A percentile compares a stretch with the other conserved stretches of the same genome.
Conservation (phyloP, 2,113 vertebrate species). For the Myrmecobius fasciatus region DNA sequence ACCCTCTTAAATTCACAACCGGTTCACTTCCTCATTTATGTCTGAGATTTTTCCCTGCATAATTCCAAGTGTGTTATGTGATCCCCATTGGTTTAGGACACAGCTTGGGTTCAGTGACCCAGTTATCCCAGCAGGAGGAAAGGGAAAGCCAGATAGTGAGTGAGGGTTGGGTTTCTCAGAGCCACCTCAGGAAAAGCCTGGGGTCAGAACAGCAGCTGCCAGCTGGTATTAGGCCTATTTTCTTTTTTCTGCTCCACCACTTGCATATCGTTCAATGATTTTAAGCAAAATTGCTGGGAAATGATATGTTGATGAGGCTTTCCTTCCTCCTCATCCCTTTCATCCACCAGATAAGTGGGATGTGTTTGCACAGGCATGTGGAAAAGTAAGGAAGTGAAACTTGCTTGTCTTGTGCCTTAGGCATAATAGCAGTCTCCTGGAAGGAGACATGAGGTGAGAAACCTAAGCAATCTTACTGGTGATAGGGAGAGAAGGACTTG, state of each 20-base stretch:
- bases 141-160: background rate
- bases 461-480: background rate
- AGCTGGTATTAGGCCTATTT: background rate
- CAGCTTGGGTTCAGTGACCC: background rate
- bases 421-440: background rate
- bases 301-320: background rate
- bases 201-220: background rate
- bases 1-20: background rate
- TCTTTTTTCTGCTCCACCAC: background rate
- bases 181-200: background rate
- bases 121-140: background rate
- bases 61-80: background rate
- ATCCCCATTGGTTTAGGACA: background rate
- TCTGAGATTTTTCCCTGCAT: background rate
- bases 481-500: background rate
- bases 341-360: background rate
- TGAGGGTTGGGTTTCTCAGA: background rate
- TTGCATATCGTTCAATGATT: background rate
- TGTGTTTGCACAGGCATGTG: fast-evolving
- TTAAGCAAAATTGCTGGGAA: background rate
- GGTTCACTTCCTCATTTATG: background rate
- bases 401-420: background rate
- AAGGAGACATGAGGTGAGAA: background rate
- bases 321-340: background rate
- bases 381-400: background rate